Evolutionary conservation across 1,140 invertebrate genomes (phyloP).

Genomic region (Phymastichus coffea): DNA sequence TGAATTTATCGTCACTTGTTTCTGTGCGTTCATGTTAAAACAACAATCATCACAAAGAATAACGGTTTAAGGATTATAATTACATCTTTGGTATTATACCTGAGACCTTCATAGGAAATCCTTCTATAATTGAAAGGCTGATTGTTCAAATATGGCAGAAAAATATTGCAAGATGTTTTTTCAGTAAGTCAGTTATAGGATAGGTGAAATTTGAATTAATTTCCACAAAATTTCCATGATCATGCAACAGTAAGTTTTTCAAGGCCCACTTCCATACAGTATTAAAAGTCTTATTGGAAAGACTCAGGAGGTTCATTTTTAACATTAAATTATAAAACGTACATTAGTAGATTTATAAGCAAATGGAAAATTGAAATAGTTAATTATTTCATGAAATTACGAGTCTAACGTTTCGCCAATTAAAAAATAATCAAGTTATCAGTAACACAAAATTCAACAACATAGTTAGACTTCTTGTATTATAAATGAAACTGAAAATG

Average conservation of each 20-base stretch:
- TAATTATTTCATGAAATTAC: too few species aligned
- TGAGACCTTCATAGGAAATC: conserved; percentile 54
- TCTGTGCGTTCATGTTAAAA: conserved; percentile 46
- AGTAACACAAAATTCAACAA: background rate
- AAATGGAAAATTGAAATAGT: too few species aligned
- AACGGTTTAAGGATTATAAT: conserved; percentile 46
- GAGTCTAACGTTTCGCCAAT: background rate
- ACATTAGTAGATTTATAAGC: too few species aligned
- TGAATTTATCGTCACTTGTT: conserved; percentile 40
- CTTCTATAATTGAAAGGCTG: too few species aligned
- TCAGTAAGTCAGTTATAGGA: too few species aligned
- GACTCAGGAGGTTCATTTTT: background rate
- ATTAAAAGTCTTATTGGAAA: conserved; percentile 1
- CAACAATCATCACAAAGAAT: conserved; percentile 47
- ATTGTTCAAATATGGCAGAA: conserved; percentile 29
- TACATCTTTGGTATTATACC: conserved; percentile 56
- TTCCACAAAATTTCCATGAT: too few species aligned
- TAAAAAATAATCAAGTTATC: background rate
- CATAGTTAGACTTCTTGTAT: background rate
- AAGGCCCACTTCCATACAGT: too few species aligned
- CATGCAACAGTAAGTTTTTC: too few species aligned
- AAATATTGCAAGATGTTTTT: background rate
- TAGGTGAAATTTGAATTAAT: too few species aligned
- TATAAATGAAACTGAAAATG: background rate
- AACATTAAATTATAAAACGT: too few species aligned